Evolutionary conservation across 2,797 vertebrate species (phyloP).

Genomic region (Notolabrus celidotus): DNA sequence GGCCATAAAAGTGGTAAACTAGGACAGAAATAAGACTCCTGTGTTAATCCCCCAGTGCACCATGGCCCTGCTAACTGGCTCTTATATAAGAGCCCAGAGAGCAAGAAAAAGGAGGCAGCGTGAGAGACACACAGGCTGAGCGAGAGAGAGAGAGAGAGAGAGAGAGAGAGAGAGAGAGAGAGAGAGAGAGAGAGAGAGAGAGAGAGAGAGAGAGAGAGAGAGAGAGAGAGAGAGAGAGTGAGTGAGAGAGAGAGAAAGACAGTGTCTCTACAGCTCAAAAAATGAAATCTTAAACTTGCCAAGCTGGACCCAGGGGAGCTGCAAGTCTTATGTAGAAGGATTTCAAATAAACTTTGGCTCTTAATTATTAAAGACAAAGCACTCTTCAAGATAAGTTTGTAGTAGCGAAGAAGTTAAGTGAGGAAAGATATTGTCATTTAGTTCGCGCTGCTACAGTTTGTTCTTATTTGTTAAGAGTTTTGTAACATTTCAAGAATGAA

Average conservation of each 20-base stretch:
- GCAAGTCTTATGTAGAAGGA: constrained; percentile 64
- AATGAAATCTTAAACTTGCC: constrained; percentile 72
- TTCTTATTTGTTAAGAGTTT: constrained; percentile 2
- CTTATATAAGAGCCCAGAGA: constrained; percentile 80
- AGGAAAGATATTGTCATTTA: constrained; percentile 39
- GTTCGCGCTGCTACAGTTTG: constrained; percentile 25
- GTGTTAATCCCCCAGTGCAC: constrained; percentile 78
- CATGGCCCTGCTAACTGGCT: constrained; percentile 78
- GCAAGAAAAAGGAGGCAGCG: constrained; percentile 61
- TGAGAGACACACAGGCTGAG: constrained; percentile 28
- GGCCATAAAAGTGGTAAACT: constrained; percentile 71
- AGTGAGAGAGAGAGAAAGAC: constrained; percentile 41
- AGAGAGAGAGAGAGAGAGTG: constrained; percentile 32
- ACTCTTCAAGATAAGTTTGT: constrained; percentile 64
- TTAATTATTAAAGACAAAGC: constrained; percentile 79
- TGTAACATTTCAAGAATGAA: neutral
- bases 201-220: constrained; percentile 64
- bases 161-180: constrained; percentile 20
- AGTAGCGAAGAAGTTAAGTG: constrained; percentile 45
- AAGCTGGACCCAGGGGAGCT: constrained; percentile 61
- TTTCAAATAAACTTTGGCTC: constrained; percentile 73
- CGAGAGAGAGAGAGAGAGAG: constrained; percentile 49
- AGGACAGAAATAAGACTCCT: constrained; percentile 77
- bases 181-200: constrained; percentile 60
- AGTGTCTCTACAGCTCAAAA: constrained; percentile 57